Conservation (phyloP, 2,888 invertebrate species). For the Isoperla grammatica region DNA sequence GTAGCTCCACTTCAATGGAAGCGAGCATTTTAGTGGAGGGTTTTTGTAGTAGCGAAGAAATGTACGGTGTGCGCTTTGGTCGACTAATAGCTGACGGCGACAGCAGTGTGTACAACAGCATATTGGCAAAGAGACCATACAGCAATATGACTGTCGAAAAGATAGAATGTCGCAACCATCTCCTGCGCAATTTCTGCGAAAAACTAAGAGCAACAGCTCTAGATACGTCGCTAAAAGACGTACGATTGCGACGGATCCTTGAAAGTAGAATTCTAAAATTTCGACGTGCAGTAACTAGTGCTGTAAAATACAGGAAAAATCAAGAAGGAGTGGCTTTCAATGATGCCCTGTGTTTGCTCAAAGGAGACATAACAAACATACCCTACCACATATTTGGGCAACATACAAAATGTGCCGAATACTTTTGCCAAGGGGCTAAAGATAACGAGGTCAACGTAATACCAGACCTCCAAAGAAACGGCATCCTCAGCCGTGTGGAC, state of each 20-base stretch:
- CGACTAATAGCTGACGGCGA: conserved; percentile 17
- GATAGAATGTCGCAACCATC: conserved; percentile 16
- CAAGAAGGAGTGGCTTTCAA: neutral
- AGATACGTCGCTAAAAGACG: neutral
- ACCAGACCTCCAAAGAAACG: conserved; percentile 1
- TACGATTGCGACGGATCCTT: neutral
- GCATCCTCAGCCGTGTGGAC: conserved; percentile 17
- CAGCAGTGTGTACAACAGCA: conserved; percentile 18
- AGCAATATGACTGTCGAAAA: conserved; percentile 1
- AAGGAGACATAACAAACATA: conserved; percentile 17
- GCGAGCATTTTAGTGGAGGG: conserved; percentile 21
- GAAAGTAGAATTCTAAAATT: neutral
- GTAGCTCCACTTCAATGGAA: neutral
- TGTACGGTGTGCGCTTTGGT: conserved; percentile 20
- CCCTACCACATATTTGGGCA: conserved; percentile 25
- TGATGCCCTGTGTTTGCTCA: neutral
- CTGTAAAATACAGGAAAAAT: conserved; percentile 10
- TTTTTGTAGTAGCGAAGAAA: conserved; percentile 21
- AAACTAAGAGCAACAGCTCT: conserved; percentile 4
- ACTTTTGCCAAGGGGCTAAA: conserved; percentile 19
- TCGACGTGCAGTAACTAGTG: conserved; percentile 16
- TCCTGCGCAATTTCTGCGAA: conserved; percentile 11
- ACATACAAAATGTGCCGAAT: conserved; percentile 10
- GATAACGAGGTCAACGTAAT: conserved; percentile 10
- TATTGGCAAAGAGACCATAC: conserved; percentile 14